Conservation (phyloP, 2,797 vertebrate genomes). For the Discoglossus pictus region DNA sequence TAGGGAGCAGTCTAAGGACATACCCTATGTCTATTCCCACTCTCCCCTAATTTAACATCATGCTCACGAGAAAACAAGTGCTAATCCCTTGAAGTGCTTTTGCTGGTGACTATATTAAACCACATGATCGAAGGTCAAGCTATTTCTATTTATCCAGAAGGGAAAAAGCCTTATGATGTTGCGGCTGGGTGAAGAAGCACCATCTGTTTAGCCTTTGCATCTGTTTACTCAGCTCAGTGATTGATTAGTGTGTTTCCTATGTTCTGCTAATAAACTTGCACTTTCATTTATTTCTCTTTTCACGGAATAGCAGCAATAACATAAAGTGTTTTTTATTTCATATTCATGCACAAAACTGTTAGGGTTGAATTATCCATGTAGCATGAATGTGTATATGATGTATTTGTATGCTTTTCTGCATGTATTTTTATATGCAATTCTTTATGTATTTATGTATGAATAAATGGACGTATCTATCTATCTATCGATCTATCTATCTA, state of each 20-base stretch:
- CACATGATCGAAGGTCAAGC: conserved; percentile 35
- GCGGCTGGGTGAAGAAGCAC: conserved; percentile 31
- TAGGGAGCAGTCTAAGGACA: conserved; percentile 1
- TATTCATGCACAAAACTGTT: too few relatives aligned
- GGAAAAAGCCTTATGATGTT: conserved; percentile 30
- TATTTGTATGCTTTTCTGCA: too few relatives aligned
- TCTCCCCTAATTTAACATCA: conserved; percentile 10
- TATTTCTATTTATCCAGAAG: conserved; percentile 41
- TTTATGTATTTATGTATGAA: too few relatives aligned
- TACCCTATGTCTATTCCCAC: conserved; percentile 6
- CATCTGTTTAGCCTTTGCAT: conserved; percentile 49
- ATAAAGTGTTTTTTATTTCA: too few relatives aligned
- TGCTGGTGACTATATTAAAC: conserved; percentile 20
- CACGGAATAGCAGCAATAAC: too few relatives aligned
- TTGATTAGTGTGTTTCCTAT: conserved; percentile 38
- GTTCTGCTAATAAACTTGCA: conserved; percentile 29
- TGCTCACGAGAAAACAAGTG: conserved; percentile 21
- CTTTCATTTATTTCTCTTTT: conserved; percentile 4
- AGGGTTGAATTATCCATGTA: too few relatives aligned
- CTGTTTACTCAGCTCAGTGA: conserved; percentile 43
- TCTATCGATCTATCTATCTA: too few relatives aligned
- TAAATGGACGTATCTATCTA: too few relatives aligned
- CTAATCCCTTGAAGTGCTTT: conserved; percentile 26
- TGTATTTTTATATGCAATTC: too few relatives aligned
- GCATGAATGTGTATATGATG: too few relatives aligned